Base-by-base conservation (phyloP, 2,113 vertebrate species). In the Hydropotes inermis region DNA sequence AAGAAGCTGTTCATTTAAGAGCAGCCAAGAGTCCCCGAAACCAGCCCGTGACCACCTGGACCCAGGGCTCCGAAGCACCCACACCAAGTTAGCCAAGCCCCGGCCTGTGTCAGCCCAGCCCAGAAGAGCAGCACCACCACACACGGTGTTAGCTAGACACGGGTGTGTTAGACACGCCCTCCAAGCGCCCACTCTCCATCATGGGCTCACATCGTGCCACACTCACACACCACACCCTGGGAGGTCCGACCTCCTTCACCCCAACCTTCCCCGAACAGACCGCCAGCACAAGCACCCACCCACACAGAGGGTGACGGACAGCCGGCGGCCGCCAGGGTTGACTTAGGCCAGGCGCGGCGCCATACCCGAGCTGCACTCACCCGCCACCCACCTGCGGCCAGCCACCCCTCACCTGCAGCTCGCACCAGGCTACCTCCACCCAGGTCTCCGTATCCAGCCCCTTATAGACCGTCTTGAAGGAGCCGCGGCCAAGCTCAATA, bases 351-450 rank as follows among this genome's bases (percentile, higher is more conserved):
- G n/a, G 23, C 9, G 30, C 30, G 50, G 33, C 58, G n/a, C 2
- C 7, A 78, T 52, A 83, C 94, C 67, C 50, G 92, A 92, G 36
- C 67, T 30, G 7, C 57, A 5, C 28, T 7, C 28, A 10, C 28
- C 8, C 17, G 19, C 21, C 78, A 45, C 96, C 94, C 84, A 76
- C 87, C 82, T 78, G 83, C 61, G 7, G 47, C 27, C 14, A 0
- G 50, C 28, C 33, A 8, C 3, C 2, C 61, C 99, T 99, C 99
- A 99, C 99, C 99, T 99, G 99, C 36, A 99, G 99, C 97, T 99
- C 99, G 96, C 99, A 99, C 99, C 99, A 99, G 0, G 99, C 99
- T 36, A 99, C 99, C 92, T 99, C 99, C 74, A 99, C 99, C 99
- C 99, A 99, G 16, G 99, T 99, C 93, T 99, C 99, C 0, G 99